Base-by-base conservation (phyloP, 1,140 invertebrate species). In the Caenorhabditis briggsae region DNA sequence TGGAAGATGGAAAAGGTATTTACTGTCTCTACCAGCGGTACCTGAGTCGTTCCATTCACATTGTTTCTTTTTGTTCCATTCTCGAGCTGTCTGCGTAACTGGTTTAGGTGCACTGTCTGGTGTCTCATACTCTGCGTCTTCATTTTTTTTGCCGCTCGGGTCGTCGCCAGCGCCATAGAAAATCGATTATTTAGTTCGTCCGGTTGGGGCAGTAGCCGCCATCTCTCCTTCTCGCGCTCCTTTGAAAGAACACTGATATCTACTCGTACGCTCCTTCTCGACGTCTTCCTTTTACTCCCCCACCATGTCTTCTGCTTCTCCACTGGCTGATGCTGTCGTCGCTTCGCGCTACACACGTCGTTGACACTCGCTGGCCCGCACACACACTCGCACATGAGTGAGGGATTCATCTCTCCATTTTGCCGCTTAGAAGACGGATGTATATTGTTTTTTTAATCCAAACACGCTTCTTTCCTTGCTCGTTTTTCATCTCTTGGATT, bases 121-220 rank as follows among this genome's bases (percentile, higher is more conserved):
- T 50, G 6, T 78, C 23, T 23, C n/a, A 20, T 23, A 78, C 70
- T 78, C 70, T 78, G 46, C 46, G 46, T 78, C 70, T 5, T 8
- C 46, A 7, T 23, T n/a, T 23, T 46, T 48, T 43, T 50, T 33
- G 46, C 70, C 41, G 12, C 41, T 70, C 64, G 64, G 33, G 43
- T 78, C 70, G 18, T 50, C 46, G 70, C 70, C 70, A 46, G 43
- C 70, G 70, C 70, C 70, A 43, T 70, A 70, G 65, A 46, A 33
- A 78, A 78, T 78, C 70, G 70, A 78, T 78, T 78, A 78, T 78
- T 78, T 78, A 20, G 65, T 70, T 78, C 41, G 41, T 70, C n/a
- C 41, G 5, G 33, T 50, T 14, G 18, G 23, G 43, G 43, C 70
- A 50, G 46, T 50, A 50, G 43, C 20, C 70, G 18, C 41, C 64